phyloP scores from a whole-genome alignment of 2,888 invertebrate genomes.

The Criorhina ranunculi region DNA sequence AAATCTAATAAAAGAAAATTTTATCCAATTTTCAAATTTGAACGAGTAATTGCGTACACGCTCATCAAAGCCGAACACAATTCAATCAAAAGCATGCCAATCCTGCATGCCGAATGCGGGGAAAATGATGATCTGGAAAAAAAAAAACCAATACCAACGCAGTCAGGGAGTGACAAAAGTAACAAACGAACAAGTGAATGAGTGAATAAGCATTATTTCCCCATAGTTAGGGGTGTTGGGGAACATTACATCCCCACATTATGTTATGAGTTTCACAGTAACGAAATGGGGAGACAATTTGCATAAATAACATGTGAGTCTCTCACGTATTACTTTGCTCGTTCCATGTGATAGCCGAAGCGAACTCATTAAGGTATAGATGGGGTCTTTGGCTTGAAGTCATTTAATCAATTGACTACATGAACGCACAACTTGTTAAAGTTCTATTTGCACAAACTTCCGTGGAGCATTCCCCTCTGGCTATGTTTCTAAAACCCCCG shows the following conservation, averaged over 20 bases:
- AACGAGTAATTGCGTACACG: conserved; percentile 58
- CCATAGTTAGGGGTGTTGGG: neutral
- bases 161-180: conserved; percentile 20
- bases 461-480: conserved; percentile 36
- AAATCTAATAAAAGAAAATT: conserved; percentile 46
- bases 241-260: conserved; percentile 47
- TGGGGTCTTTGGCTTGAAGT: conserved; percentile 36
- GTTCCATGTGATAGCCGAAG: conserved; percentile 35
- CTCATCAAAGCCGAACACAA: conserved; percentile 70
- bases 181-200: conserved; percentile 4
- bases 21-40: conserved; percentile 65
- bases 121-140: conserved; percentile 47
- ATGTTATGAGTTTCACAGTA: conserved; percentile 21
- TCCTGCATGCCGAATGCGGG: conserved; percentile 47
- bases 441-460: conserved; percentile 51
- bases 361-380: conserved; percentile 47
- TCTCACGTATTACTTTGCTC: conserved; percentile 63
- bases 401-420: conserved; percentile 73
- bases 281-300: conserved; percentile 36
- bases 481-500: neutral
- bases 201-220: conserved; percentile 6
- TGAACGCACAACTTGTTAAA: conserved; percentile 28
- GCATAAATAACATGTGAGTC: conserved; percentile 55
- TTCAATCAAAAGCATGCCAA: conserved; percentile 75
- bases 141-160: conserved; percentile 27